A percentile compares a stretch with the other conserved stretches of the same genome.
phyloP scores from a whole-genome alignment of 2,888 invertebrate genomes.

The Apamea crenata region DNA sequence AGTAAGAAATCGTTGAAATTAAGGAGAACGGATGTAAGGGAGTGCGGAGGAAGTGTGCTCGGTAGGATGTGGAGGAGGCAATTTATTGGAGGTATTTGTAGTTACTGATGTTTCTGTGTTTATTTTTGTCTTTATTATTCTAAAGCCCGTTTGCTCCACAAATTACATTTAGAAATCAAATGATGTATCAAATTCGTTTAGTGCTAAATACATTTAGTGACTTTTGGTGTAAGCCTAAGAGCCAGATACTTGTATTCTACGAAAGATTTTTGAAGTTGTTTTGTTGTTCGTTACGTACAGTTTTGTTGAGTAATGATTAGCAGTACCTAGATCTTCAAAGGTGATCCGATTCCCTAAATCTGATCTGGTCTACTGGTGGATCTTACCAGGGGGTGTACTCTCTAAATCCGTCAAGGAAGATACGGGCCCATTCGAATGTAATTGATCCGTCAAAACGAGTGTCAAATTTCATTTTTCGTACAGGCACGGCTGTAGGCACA shows the following conservation, averaged over 20 bases:
- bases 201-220: not conserved
- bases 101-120: not conserved
- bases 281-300: not conserved
- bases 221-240: not conserved
- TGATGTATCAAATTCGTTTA: not conserved
- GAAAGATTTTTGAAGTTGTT: not conserved
- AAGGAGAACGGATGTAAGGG: slow-evolving; percentile 64
- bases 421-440: too few relatives aligned
- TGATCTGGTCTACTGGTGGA: not conserved
- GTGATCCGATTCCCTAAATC: not conserved
- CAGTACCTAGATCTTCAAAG: not conserved
- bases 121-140: not conserved
- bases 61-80: slow-evolving; percentile 20
- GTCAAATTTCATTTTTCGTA: too few relatives aligned
- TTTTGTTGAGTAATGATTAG: not conserved
- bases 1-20: slow-evolving; percentile 82
- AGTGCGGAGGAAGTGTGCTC: slow-evolving; percentile 7
- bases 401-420: too few relatives aligned
- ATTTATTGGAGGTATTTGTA: not conserved
- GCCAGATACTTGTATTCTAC: not conserved
- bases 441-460: too few relatives aligned
- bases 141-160: not conserved
- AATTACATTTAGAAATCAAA: not conserved
- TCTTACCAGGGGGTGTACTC: too few relatives aligned
- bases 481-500: too few relatives aligned